Evolutionary conservation across 2,888 invertebrate species (phyloP).

Genomic region (Colostygia pectinataria): DNA sequence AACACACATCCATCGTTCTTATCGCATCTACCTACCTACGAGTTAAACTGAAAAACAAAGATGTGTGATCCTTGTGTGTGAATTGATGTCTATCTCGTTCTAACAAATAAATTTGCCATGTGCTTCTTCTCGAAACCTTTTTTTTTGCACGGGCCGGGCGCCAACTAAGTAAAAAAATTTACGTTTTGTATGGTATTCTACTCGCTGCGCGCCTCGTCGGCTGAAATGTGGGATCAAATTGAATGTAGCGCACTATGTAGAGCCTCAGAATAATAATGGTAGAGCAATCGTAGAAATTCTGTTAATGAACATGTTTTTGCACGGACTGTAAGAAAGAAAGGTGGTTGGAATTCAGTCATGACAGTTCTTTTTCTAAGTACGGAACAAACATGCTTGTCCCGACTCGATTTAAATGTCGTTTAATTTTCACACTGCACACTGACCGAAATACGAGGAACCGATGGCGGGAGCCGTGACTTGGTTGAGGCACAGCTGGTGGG

Average conservation of each 20-base stretch:
- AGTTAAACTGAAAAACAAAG: conserved; percentile 1
- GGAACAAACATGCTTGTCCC: conserved; percentile 4
- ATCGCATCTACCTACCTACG: conserved; percentile 5
- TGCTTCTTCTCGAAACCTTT: conserved; percentile 40
- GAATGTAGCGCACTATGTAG: no score
- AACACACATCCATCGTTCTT: no score
- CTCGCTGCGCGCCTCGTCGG: no score
- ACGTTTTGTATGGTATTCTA: conserved; percentile 28
- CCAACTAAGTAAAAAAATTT: conserved; percentile 42
- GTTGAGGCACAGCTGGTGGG: conserved; percentile 56
- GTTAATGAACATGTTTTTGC: not conserved
- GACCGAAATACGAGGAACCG: conserved; percentile 76
- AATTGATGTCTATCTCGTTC: conserved; percentile 40
- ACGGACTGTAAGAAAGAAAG: no score
- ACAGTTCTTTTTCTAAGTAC: conserved; percentile 6
- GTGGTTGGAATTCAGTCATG: no score
- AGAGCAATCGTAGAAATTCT: no score
- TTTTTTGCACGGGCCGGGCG: conserved; percentile 46
- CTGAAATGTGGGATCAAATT: no score
- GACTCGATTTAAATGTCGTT: conserved; percentile 42
- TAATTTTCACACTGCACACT: conserved; percentile 67
- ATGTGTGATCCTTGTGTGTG: no score
- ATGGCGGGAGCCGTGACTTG: conserved; percentile 65
- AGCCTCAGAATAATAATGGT: no score
- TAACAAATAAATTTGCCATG: conserved; percentile 40